Evolutionary conservation across 2,113 vertebrate genomes (phyloP), one percentile per base, ranked within the genome.

Genomic region (Pseudorasbora parva): DNA sequence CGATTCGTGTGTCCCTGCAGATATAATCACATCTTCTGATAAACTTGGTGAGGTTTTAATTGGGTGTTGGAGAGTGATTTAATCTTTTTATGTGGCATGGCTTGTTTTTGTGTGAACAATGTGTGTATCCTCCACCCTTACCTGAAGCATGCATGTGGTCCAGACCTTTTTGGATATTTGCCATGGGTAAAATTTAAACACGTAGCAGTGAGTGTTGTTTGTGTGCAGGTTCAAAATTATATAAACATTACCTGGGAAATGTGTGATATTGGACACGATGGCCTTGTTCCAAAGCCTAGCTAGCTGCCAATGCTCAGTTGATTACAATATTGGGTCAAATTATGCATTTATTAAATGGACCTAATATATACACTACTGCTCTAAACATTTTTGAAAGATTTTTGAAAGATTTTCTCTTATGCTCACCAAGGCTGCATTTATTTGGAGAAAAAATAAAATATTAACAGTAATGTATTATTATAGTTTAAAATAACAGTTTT

Each of bases 1-100:
- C 92, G 95, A 96, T 90, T 96, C 95, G 86, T 95, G 94, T 90
- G 92, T 96, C 89, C 96, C 96, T 90, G 94, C 94, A n/a, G 96
- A 97, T 92, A 95, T 97, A 92, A 92, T 96, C 94, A 95, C 94
- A 85, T 96, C 95, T 92, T 91, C 95, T 93, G 94, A 95, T 94
- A 96, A 96, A 95, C 95, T 96, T 93, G 96, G 96, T 97, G 95
- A 96, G 96, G 94, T 95, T 90, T 90, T 90, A 49, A 2, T 21
- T 9, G 9, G 33, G 23, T 1, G 17, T 56, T 64, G 25, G n/a
- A 33, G 49, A 33, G 23, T 30, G 15, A 74, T 74, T 21, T 2
- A 19, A 11, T 47, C 25, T 82, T 30, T 68, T 82, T 49, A 59
- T 82, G 56, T 76, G 71, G 41, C 17, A 66, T 76, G 43, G 12